Evolutionary conservation across 2,113 vertebrate species (phyloP).

Genomic region (Chamaetylas fuelleborni): DNA sequence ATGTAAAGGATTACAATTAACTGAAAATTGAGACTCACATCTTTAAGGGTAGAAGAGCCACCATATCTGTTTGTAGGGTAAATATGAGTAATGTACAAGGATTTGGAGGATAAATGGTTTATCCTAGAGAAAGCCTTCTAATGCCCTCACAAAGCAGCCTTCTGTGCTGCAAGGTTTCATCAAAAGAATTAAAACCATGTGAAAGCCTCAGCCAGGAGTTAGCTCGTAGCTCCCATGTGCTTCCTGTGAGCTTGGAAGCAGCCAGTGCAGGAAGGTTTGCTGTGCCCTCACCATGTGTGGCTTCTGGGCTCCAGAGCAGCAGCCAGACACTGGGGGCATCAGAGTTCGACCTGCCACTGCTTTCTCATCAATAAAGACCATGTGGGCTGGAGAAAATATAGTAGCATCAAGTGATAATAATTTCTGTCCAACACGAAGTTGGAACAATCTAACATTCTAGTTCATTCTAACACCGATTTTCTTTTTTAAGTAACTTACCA

Average conservation of each 20-base stretch:
- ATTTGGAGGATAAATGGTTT: not conserved
- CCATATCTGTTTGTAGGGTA: not conserved
- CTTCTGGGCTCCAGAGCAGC: not conserved
- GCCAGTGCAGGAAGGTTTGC: not conserved
- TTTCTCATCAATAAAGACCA: not conserved
- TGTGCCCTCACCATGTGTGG: fast-evolving
- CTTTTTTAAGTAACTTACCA: not conserved
- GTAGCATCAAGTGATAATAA: not conserved
- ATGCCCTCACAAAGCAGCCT: not conserved
- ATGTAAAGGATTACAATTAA: not conserved
- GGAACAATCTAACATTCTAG: not conserved
- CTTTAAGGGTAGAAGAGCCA: not conserved
- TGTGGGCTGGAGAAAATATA: not conserved
- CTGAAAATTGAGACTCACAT: not conserved
- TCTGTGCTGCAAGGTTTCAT: not conserved
- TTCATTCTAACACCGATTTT: not conserved
- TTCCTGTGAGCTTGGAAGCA: not conserved
- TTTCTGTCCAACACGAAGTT: not conserved
- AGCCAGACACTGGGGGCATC: not conserved
- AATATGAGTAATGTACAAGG: not conserved
- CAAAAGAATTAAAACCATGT: not conserved
- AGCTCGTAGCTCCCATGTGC: not conserved
- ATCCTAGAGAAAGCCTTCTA: not conserved
- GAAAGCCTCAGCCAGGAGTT: not conserved
- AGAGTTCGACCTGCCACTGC: fast-evolving